Base-by-base conservation (phyloP, 2,113 vertebrate species). In the Corydoras maculifer region DNA sequence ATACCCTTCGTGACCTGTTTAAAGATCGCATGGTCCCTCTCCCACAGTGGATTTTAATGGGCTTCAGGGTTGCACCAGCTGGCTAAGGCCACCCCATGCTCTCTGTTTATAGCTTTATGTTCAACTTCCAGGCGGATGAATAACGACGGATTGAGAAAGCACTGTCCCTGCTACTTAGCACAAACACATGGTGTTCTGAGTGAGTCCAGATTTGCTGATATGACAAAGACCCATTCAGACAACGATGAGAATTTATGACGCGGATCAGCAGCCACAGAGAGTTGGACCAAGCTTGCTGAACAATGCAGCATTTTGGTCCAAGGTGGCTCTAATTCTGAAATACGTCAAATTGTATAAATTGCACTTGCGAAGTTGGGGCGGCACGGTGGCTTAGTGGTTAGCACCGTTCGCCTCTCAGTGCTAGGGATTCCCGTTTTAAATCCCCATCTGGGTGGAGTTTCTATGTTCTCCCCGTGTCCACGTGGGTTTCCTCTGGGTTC, bases 71-170 rank as follows among this genome's bases (percentile, higher is more conserved):
- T 81, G 73, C 15, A 58, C 61, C 72, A 74, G 72, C 75, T 77
- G 58, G 32, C 25, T 0, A 51, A 49, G 64, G 71, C 75, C 72
- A 68, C 77, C 65, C 81, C 62, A 32, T 68, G 72, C 63, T 77
- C 78, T 79, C 67, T 83, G 81, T 87, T 86, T 86, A 82, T 87
- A 85, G 82, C 76, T 81, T 63, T 73, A 75, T 80, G 75, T 73
- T 60, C 78, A 85, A 82, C 76, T 71, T 50, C 18, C 51, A 74
- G 73, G 61, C 77, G 73, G 80, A 79, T 81, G 73, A 72, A 69
- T 65, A 72, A 70, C 15, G 35, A 72, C 58, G 62, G 78, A 62
- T 51, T 72, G 69, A 73, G 59, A 59, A 57, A 58, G 68, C 7
- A 12, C 14, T 62, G 59, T 25, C 43, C 53, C 67, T 55, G 55